Evolutionary conservation across 2,113 vertebrate genomes (phyloP), one percentile per base, ranked within the genome.

Genomic region (Numida meleagris): DNA sequence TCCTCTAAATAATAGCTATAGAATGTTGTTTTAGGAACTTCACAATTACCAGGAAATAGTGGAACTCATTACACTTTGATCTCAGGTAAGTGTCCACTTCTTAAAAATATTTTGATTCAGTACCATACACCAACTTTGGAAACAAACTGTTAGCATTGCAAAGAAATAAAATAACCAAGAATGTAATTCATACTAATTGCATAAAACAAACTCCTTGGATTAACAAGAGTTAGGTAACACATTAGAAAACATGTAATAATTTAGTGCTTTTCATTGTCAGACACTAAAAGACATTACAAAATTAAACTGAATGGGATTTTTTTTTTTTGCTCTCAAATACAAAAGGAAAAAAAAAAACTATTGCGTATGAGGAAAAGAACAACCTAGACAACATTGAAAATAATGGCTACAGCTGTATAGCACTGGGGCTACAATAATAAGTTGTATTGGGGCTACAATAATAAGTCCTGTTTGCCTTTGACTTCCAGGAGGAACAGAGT

Each of bases 141-240:
- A 43, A 93, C 18, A 94, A 86, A 93, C 5, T 82, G 24, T 88
- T 96, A 82, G n/a, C 58, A 89, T 31, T 58, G 82, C 6, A 42
- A 76, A 80, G 45, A 97, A 94, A 95, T 85, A 45, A 94, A 94
- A 58, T 83, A 87, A 95, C 73, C 9, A 36, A 79, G 59, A 95
- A 90, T 31, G 46, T 46, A 95, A 90, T 59, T 88, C 27, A 45
- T 19, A 86, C 11, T 75, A 89, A 71, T 31, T 76, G 71, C 34
- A 86, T 45, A 93, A 93, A 31, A 59, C 40, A 96, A 81, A 38
- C 3, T 62, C 45, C 21, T 93, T 78, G 53, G 27, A 57, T 45
- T 91, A 75, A 70, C 2, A 45, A 25, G 12, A 51, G 11, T 31
- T 20, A 81, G 8, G 34, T 57, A 68, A 70, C 36, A 13, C 13